Conservation (phyloP, 2,113 vertebrate species). For the Gambusia affinis region DNA sequence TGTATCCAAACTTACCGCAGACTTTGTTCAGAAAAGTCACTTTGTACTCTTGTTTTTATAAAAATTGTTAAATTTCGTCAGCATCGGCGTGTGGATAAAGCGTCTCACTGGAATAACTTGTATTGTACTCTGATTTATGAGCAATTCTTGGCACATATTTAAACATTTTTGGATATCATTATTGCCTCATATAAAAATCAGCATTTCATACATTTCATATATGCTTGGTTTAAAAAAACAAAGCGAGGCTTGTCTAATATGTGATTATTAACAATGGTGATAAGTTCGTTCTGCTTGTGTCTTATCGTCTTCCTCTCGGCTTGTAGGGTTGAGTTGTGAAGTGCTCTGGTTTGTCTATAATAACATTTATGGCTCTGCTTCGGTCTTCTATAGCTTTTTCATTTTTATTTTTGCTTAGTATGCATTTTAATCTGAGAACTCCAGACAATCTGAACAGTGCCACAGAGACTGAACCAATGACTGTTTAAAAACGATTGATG, state of each 20-base stretch:
- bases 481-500: background rate
- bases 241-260: slow-evolving; percentile 38
- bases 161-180: background rate
- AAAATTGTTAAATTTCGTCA: slow-evolving; percentile 11
- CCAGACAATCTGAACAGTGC: slow-evolving; percentile 52
- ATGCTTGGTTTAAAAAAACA: slow-evolving; percentile 34
- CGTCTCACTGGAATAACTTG: background rate
- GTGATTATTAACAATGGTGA: slow-evolving; percentile 55
- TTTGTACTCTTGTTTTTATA: slow-evolving; percentile 4
- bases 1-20: background rate
- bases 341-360: slow-evolving; percentile 37
- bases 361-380: background rate
- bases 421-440: slow-evolving; percentile 18
- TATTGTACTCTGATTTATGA: slow-evolving; percentile 2
- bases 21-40: background rate
- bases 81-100: background rate
- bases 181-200: slow-evolving; percentile 1
- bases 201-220: slow-evolving; percentile 17
- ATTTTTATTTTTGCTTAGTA: background rate
- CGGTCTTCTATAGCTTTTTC: slow-evolving; percentile 16
- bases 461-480: background rate
- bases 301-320: slow-evolving; percentile 51
- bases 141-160: slow-evolving; percentile 8
- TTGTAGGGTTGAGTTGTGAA: slow-evolving; percentile 32
- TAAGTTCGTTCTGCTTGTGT: slow-evolving; percentile 53